Percentiles rank a stretch among this genome's conserved stretches.
phyloP scores from a whole-genome alignment of 2,113 vertebrate genomes.

The Prinia subflava region DNA sequence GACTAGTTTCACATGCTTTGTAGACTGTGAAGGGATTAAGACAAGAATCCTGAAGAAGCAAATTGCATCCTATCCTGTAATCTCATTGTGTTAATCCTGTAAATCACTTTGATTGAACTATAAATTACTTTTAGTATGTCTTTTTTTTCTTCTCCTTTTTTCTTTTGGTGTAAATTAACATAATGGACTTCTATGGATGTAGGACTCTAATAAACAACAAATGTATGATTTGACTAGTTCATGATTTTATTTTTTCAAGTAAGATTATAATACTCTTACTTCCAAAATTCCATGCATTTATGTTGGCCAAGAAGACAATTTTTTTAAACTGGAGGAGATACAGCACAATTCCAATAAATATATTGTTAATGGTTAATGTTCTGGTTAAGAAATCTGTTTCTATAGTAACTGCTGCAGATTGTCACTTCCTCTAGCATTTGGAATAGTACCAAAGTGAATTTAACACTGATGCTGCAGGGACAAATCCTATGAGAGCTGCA shows the following conservation, averaged over 20 bases:
- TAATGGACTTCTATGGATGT: background rate
- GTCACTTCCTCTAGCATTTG: background rate
- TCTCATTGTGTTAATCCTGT: background rate
- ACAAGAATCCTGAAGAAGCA: background rate
- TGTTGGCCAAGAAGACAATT: background rate
- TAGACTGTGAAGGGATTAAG: background rate
- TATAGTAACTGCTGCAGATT: conserved; percentile 43
- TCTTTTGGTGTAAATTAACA: background rate
- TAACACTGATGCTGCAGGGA: background rate
- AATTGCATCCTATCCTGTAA: background rate
- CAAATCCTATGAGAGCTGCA: background rate
- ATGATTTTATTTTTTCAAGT: background rate
- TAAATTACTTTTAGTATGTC: background rate
- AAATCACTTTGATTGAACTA: background rate
- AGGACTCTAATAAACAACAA: background rate
- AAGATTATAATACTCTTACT: background rate
- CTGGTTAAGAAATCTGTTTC: conserved; percentile 49
- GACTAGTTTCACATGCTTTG: background rate
- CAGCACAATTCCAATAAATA: background rate
- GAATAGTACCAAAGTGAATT: conserved; percentile 37
- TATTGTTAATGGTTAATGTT: background rate
- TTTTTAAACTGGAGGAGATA: background rate
- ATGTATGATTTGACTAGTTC: background rate
- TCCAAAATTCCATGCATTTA: background rate
- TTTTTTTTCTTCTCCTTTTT: background rate